Base-by-base conservation (phyloP, 2,888 invertebrate species). In the Orthosia gracilis region DNA sequence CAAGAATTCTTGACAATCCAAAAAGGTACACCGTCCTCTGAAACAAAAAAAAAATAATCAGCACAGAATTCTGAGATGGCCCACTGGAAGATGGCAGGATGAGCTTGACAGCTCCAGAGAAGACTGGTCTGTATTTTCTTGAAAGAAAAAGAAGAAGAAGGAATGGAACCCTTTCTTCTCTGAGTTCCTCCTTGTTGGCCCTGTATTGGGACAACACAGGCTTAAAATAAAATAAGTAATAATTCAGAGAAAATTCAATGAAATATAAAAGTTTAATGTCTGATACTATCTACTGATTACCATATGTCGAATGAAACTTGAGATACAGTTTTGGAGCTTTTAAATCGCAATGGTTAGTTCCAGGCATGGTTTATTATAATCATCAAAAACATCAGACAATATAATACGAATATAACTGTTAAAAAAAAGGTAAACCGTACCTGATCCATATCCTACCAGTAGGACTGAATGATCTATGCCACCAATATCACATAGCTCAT, bases 1-100 rank as follows among this genome's bases (percentile, higher is more conserved):
- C 98, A 98, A 15, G 98, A 98, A 91, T 98, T 98, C 92, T 98
- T 89, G 3, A 85, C 47, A 0, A 85, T 55, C 90, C 89, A 90
- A 66, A 77, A 89, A 0, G 79, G 76, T 2, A 4, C 21, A 3
- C 4, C 58, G 12, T 31, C 3, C 11, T 82, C 82, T 80, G 69
- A 23, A 80, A 76, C 15, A 31, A 31, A 69, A 23, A 4, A 13
- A 13, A 21, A 12, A 15, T 23, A 0, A 40, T n/a, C n/a, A 2
- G 9, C 17, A 21, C 4, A 18, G 40, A 7, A 40, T 40, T 40
- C 40, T 40, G 9, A 40, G 40, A 1, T 9, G 40, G 40, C 9
- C 1, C 40, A 40, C 9, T 3, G 9, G 40, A 40, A 40, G 9
- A 40, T 40, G 40, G 40, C 40, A 7, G 40, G 40, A 40, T 1